Conservation (phyloP, 23 tunicate genomes). For the Trididemnum miniatum region DNA sequence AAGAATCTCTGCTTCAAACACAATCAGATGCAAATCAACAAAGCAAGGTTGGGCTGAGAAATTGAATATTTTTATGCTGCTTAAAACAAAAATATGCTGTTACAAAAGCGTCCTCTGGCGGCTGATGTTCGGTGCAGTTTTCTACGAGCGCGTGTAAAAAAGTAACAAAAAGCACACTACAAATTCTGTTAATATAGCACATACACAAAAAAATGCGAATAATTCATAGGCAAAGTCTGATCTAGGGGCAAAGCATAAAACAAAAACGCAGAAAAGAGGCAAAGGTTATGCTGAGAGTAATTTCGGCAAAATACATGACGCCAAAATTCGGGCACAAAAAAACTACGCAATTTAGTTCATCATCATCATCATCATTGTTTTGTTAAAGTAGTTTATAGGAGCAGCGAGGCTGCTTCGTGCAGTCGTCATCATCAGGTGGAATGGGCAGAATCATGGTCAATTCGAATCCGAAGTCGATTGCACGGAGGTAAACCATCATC, state of each 20-base stretch:
- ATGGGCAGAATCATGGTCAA: slow-evolving; percentile 33
- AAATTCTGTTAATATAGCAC: no score
- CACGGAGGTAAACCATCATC: no score
- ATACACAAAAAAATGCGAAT: neutral
- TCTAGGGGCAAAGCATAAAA: neutral
- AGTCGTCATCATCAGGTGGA: neutral
- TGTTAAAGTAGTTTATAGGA: neutral
- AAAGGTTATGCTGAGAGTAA: neutral
- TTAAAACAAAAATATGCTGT: neutral
- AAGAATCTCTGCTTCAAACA: neutral
- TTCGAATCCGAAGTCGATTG: neutral
- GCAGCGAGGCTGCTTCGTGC: neutral
- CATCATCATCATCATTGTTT: slow-evolving; percentile 28
- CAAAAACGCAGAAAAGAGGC: neutral
- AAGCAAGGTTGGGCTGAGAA: neutral
- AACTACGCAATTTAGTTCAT: neutral
- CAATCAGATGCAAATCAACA: neutral
- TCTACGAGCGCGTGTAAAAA: neutral
- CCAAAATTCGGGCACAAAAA: neutral
- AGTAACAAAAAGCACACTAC: neutral
- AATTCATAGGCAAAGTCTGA: neutral
- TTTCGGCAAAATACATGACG: no score
- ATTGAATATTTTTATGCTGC: neutral
- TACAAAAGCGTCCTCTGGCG: neutral
- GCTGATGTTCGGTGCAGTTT: neutral